Conservation (phyloP, 2,888 invertebrate genomes). For the Parascotia fuliginaria region DNA sequence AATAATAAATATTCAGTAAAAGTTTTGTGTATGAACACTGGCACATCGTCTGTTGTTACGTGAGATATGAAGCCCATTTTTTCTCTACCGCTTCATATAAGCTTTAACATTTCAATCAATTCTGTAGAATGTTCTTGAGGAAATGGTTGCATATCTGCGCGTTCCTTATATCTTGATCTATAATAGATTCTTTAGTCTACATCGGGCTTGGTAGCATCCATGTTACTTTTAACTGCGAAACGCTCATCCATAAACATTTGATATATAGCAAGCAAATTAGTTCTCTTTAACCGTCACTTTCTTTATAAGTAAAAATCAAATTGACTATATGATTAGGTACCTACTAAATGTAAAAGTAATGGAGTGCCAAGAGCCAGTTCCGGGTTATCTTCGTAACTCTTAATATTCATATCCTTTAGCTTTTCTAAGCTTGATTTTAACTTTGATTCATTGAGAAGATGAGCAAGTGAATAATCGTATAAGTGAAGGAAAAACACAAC, state of each 20-base stretch:
- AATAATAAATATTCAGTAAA: not conserved
- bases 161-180: slow-evolving; percentile 28
- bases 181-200: slow-evolving; percentile 7
- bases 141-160: slow-evolving; percentile 8
- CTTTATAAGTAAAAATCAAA: slow-evolving; percentile 5
- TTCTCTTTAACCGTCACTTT: slow-evolving; percentile 17
- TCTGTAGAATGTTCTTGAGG: not conserved
- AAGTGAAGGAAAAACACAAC: not conserved
- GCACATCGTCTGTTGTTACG: slow-evolving; percentile 4
- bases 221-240: slow-evolving; percentile 24
- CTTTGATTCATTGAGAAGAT: too few relatives aligned
- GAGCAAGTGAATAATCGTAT: too few relatives aligned
- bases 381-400: not conserved
- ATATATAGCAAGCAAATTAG: slow-evolving; percentile 19
- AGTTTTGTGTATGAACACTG: slow-evolving; percentile 5
- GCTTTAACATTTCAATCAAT: not conserved
- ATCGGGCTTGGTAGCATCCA: slow-evolving; percentile 21
- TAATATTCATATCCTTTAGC: not conserved
- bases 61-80: slow-evolving; percentile 8
- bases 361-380: slow-evolving; percentile 12
- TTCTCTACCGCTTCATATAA: slow-evolving; percentile 4
- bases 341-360: slow-evolving; percentile 23
- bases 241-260: slow-evolving; percentile 25
- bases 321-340: slow-evolving; percentile 19
- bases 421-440: not conserved